Percentiles rank a stretch among this genome's conserved stretches.
phyloP scores from a whole-genome alignment of 2,113 vertebrate genomes.

The Piaya cayana region DNA sequence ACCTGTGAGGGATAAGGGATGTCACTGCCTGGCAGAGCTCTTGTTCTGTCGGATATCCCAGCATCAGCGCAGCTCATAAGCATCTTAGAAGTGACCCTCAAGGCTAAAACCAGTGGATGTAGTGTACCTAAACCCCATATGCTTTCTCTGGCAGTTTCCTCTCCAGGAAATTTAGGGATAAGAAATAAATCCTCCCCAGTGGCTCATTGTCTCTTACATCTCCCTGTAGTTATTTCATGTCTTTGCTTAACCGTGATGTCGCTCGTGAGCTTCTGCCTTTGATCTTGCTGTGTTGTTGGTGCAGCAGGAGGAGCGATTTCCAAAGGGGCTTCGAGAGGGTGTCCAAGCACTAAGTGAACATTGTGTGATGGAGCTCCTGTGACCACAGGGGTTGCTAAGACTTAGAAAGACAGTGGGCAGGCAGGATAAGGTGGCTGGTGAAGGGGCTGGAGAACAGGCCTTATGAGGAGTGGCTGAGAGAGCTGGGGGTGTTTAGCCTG shows the following conservation, averaged over 20 bases:
- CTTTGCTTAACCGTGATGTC: not conserved
- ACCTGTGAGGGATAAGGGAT: too few relatives aligned
- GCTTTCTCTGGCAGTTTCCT: not conserved
- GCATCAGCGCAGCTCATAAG: not conserved
- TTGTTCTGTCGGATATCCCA: not conserved
- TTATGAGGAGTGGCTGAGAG: too few relatives aligned
- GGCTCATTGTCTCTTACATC: constrained; percentile 11
- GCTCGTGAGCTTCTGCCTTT: not conserved
- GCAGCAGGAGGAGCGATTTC: not conserved
- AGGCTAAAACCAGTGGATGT: constrained; percentile 3
- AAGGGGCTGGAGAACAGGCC: too few relatives aligned
- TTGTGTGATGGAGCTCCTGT: not conserved
- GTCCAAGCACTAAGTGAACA: not conserved
- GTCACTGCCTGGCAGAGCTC: not conserved
- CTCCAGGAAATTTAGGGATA: constrained; percentile 8
- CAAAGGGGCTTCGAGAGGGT: not conserved
- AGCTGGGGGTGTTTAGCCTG: too few relatives aligned
- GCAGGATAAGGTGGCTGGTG: too few relatives aligned
- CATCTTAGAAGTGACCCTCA: not conserved
- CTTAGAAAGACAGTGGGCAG: not conserved
- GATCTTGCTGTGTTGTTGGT: not conserved
- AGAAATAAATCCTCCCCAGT: constrained; percentile 19
- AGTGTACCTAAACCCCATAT: not conserved
- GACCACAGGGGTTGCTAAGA: not conserved
- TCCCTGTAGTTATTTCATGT: not conserved